Percentiles rank a stretch among this genome's conserved stretches.
phyloP scores from a whole-genome alignment of 2,113 vertebrate species.

The Cynoglossus semilaevis region DNA sequence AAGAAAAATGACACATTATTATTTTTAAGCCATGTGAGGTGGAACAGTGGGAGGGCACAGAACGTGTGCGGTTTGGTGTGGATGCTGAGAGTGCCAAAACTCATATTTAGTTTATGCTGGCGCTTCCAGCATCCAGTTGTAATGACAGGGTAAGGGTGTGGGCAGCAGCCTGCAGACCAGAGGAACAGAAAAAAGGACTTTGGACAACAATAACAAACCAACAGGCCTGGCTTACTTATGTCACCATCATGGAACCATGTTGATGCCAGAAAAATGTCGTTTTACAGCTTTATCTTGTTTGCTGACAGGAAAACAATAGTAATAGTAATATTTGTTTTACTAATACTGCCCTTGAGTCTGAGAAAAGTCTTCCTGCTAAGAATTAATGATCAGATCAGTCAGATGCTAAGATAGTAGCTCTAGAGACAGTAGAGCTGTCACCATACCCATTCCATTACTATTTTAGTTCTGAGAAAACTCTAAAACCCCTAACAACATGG shows the following conservation, averaged over 20 bases:
- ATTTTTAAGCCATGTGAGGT: conserved; percentile 75
- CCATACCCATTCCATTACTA: no score
- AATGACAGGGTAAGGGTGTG: conserved; percentile 73
- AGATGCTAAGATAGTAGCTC: no score
- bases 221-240: conserved; percentile 57
- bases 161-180: conserved; percentile 63
- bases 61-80: conserved; percentile 54
- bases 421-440: no score
- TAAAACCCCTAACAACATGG: no score
- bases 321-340: no score
- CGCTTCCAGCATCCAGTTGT: conserved; percentile 68
- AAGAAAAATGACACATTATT: conserved; percentile 77
- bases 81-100: conserved; percentile 67
- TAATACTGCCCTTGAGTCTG: no score
- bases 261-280: no score
- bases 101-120: conserved; percentile 76
- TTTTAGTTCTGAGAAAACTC: no score
- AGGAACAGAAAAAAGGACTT: conserved; percentile 57
- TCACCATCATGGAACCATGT: conserved; percentile 30
- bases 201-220: conserved; percentile 74
- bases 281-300: no score
- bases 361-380: no score
- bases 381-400: no score
- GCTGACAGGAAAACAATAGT: no score
- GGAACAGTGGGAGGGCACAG: conserved; percentile 70